These are phyloP conservation scores for Dicaeum eximium DNA, from an alignment of 2,113 vertebrate species.

Conservation along the genomic window DNA sequence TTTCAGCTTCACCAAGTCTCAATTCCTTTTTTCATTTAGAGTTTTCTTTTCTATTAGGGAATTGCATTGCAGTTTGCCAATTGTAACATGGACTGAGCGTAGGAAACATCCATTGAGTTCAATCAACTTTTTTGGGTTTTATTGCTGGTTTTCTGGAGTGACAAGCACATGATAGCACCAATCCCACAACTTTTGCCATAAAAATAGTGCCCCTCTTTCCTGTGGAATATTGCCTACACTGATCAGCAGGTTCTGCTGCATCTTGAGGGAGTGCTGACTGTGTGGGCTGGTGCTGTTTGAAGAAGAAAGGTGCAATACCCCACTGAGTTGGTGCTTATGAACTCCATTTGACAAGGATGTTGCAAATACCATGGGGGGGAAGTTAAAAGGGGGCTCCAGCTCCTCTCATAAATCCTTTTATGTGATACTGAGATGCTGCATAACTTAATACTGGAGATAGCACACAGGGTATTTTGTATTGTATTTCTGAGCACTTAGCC, in stretches of 20 bases:
- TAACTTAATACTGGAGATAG: neutral
- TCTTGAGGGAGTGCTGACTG: neutral
- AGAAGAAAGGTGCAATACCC: neutral
- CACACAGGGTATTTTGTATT: neutral
- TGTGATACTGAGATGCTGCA: neutral
- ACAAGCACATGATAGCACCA: neutral
- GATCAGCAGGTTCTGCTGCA: neutral
- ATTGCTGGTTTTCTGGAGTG: neutral
- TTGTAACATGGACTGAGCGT: neutral
- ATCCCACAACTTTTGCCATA: neutral
- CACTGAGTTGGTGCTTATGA: neutral
- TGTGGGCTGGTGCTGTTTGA: neutral
- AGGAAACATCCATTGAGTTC: neutral
- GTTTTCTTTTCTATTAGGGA: neutral
- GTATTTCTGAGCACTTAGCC: neutral
- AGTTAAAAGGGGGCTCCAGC: neutral
- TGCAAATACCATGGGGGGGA: neutral
- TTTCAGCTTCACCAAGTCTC: neutral
- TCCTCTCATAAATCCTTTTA: neutral
- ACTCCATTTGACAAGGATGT: neutral
- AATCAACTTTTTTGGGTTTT: neutral
- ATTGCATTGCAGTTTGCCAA: neutral
- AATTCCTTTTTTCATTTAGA: neutral
- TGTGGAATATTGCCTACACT: neutral
- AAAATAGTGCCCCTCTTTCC: neutral